phyloP scores from a whole-genome alignment of 2,797 vertebrate species.

The Anableps anableps region DNA sequence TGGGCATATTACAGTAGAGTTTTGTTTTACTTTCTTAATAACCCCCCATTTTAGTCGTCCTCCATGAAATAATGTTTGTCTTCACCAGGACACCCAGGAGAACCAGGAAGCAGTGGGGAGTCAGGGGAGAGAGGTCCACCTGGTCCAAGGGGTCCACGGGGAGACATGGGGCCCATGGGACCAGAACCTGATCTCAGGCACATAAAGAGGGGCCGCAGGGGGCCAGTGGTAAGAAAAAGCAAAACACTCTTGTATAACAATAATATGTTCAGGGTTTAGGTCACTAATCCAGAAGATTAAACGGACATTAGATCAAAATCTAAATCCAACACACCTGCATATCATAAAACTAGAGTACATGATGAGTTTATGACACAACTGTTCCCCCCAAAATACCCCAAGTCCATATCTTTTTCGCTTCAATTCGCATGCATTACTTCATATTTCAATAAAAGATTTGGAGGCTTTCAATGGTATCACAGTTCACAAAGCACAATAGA shows the following conservation, averaged over 20 bases:
- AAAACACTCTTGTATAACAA: neutral
- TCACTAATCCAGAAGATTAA: neutral
- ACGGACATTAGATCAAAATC: neutral
- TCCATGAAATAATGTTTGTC: conserved; percentile 1
- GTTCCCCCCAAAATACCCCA: neutral
- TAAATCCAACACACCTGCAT: neutral
- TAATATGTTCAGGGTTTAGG: neutral
- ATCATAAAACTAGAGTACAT: neutral
- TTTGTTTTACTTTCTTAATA: neutral
- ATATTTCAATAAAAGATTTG: neutral
- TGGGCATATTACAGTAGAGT: neutral
- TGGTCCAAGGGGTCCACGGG: conserved; percentile 79
- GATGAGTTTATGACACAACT: neutral
- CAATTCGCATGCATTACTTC: neutral
- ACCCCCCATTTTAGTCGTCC: neutral
- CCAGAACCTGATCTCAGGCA: conserved; percentile 80
- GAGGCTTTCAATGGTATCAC: neutral
- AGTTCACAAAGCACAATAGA: neutral
- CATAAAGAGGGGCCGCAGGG: conserved; percentile 81
- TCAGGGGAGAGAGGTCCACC: conserved; percentile 69
- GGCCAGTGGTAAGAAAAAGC: conserved; percentile 76
- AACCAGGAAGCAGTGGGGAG: conserved; percentile 77
- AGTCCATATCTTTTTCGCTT: neutral
- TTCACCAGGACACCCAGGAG: conserved; percentile 75
- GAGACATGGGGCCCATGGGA: conserved; percentile 84